Base-by-base conservation (phyloP, 2,113 vertebrate genomes). In the Monopterus albus region DNA sequence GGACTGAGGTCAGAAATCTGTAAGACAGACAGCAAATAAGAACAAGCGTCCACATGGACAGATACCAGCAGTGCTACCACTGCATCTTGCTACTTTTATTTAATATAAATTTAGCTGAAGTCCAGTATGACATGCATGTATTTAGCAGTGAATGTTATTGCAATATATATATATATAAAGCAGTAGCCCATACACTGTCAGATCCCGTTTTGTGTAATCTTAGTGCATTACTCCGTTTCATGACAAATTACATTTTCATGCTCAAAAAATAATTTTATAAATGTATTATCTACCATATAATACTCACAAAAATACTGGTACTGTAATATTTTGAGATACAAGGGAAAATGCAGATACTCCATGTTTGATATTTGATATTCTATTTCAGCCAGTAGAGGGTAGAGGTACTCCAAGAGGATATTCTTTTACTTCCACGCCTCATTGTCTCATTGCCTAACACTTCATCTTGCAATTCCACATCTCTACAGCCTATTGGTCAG, bases 331-430 rank as follows among this genome's bases (percentile, higher is more conserved):
- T 12, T 47, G 29, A 59, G 28, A 38, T 25, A 14, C 10, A 0
- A 17, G 51, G 8, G n/a, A n/a, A 50, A 25, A 40, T 2, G 7
- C 26, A 42, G 31, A 65, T 1, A 3, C 36, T 47, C 17, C 20
- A 20, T 42, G 26, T 46, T 18, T 31, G 0, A 63, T 26, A 17
- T 43, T 15, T 38, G 20, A 53, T 89, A 15, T 57, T 78, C 42
- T 23, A 62, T 39, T 88, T 84, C 71, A 61, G 17, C 91, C 93
- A 92, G 90, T 81, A 94, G 92, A 91, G 90, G 93, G 93, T 61
- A 62, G n/a, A 62, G 61, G 62, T 55, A 69, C 85, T 82, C 88
- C 73, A 87, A 70, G 75, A 68, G 59, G 42, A 60, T 35, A 23
- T 26, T 57, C 18, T 71, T 35, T 12, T 7, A 2, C 45, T 39